A percentile compares a stretch with the other conserved stretches of the same genome.
These are phyloP conservation scores for Trididemnum clinides DNA, from an alignment of 23 tunicate species.

Conservation along the genomic window DNA sequence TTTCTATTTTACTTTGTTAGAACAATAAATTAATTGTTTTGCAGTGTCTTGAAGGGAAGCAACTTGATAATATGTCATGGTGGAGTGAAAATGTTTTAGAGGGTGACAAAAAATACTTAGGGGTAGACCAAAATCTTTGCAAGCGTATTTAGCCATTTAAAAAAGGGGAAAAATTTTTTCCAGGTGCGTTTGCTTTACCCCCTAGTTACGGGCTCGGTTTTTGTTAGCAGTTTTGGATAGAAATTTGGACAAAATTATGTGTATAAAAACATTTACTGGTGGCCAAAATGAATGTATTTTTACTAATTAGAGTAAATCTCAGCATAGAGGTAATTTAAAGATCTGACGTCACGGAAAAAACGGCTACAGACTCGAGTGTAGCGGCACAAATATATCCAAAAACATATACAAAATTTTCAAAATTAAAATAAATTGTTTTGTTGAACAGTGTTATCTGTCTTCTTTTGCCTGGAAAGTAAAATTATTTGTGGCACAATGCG, in stretches of 20 bases:
- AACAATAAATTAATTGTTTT: not conserved
- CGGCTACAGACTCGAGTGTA: not conserved
- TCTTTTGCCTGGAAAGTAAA: too few relatives aligned
- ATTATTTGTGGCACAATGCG: too few relatives aligned
- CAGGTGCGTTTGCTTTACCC: not conserved
- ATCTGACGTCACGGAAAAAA: too few relatives aligned
- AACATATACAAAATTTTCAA: not conserved
- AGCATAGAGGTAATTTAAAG: too few relatives aligned
- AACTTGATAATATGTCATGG: too few relatives aligned
- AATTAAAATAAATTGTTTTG: not conserved
- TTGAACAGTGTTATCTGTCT: too few relatives aligned
- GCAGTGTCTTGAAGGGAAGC: not conserved
- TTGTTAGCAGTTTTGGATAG: not conserved
- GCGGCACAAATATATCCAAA: constrained; percentile 1
- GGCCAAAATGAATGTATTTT: constrained; percentile 15
- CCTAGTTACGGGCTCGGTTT: not conserved
- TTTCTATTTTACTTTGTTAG: too few relatives aligned
- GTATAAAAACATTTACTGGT: not conserved
- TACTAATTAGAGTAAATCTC: too few relatives aligned
- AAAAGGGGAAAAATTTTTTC: not conserved
- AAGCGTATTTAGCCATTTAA: not conserved
- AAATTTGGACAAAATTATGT: not conserved
- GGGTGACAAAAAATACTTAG: too few relatives aligned
- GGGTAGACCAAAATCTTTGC: not conserved
- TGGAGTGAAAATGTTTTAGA: constrained; percentile 1